Evolutionary conservation across 2,113 vertebrate genomes (phyloP).

Genomic region (Ciconia stormi): DNA sequence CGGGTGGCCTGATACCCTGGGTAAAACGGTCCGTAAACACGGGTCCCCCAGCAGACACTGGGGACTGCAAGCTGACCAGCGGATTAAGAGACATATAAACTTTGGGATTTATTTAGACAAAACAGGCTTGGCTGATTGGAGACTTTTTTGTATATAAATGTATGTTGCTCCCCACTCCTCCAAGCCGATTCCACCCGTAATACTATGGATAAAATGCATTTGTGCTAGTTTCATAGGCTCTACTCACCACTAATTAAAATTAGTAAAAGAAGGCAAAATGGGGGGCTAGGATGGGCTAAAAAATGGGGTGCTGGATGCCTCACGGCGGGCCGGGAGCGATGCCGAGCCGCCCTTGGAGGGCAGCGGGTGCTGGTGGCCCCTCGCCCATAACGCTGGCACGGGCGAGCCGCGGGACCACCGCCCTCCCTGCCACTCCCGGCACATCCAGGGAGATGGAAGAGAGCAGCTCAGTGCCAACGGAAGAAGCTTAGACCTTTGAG

Average conservation of each 20-base stretch:
- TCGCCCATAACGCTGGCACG: rapidly evolving
- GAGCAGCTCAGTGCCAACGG: not conserved
- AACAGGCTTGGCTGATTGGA: not conserved
- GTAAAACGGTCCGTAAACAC: not conserved
- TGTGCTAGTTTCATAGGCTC: not conserved
- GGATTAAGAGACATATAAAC: not conserved
- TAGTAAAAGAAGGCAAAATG: not conserved
- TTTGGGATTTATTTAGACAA: not conserved
- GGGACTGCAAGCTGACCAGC: no score
- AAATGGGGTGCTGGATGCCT: not conserved
- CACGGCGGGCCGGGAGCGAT: rapidly evolving
- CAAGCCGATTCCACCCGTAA: not conserved
- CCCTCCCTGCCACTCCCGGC: not conserved
- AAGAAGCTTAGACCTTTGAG: not conserved
- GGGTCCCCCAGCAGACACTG: not conserved
- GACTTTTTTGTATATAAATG: not conserved
- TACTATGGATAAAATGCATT: not conserved
- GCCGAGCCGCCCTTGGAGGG: not conserved
- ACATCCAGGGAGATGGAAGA: not conserved
- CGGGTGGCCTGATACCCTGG: not conserved
- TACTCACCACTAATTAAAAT: not conserved
- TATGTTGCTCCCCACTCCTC: not conserved
- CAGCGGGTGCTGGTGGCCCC: not conserved
- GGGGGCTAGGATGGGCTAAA: not conserved
- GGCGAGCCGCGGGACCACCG: not conserved